phyloP scores from a whole-genome alignment of 1,140 invertebrate genomes.

The Musca vetustissima region DNA sequence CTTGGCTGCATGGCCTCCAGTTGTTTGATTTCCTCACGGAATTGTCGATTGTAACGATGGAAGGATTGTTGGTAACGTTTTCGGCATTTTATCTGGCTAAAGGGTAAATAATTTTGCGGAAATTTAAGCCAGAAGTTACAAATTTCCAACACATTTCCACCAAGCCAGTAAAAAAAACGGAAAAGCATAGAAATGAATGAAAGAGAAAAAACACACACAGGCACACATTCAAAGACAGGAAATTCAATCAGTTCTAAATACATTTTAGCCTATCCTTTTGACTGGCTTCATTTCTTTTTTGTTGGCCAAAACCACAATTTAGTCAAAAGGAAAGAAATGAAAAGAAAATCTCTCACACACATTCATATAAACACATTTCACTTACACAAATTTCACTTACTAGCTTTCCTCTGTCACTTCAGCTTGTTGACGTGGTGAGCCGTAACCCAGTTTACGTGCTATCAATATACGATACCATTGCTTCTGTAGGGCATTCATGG shows the following conservation, averaged over 20 bases:
- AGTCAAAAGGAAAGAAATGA: neutral
- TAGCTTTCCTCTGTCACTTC: conserved; percentile 31
- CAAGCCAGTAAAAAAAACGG: neutral
- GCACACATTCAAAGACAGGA: no score
- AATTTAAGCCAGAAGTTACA: conserved; percentile 22
- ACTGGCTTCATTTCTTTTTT: neutral
- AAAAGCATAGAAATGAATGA: neutral
- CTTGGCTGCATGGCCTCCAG: conserved; percentile 52
- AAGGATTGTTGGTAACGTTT: conserved; percentile 47
- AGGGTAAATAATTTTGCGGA: conserved; percentile 1
- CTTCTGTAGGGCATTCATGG: conserved; percentile 52
- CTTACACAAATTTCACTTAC: conserved; percentile 40
- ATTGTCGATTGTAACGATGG: conserved; percentile 48
- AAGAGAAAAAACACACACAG: neutral
- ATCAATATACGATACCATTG: conserved; percentile 52
- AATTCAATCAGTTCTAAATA: conserved; percentile 19
- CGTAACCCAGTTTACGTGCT: conserved; percentile 46
- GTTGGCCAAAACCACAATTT: neutral
- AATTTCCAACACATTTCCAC: conserved; percentile 3
- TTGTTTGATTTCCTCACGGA: conserved; percentile 50
- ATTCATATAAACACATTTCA: no score
- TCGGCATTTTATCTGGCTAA: conserved; percentile 46
- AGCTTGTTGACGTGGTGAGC: conserved; percentile 31
- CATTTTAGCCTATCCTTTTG: neutral
- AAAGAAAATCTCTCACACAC: neutral